phyloP scores from a whole-genome alignment of 2,797 vertebrate genomes.

The Characodon lateralis region DNA sequence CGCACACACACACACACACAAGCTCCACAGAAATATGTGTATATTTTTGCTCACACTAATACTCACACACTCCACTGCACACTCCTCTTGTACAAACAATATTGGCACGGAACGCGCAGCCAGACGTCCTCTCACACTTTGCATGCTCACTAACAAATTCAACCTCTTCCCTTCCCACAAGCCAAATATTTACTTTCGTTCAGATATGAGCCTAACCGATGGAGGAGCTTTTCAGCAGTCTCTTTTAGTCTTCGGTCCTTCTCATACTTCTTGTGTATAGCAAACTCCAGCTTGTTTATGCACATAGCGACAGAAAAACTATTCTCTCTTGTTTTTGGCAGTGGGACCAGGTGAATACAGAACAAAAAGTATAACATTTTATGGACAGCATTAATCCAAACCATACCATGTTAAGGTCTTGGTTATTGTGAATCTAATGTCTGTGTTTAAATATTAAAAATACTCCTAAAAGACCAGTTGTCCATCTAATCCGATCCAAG shows the following conservation, averaged over 20 bases:
- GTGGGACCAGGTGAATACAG: neutral
- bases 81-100: constrained; percentile 40
- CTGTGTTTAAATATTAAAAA: neutral
- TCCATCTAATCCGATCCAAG: neutral
- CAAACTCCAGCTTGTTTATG: constrained; percentile 17
- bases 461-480: neutral
- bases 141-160: constrained; percentile 53
- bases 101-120: constrained; percentile 31
- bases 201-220: constrained; percentile 60
- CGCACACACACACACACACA: neutral
- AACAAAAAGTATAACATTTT: neutral
- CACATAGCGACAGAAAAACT: constrained; percentile 10
- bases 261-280: constrained; percentile 22
- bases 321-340: constrained; percentile 6
- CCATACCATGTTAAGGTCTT: neutral
- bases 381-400: neutral
- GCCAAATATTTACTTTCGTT: constrained; percentile 78
- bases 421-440: neutral
- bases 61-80: constrained; percentile 10
- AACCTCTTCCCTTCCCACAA: constrained; percentile 69
- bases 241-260: constrained; percentile 23
- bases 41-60: constrained; percentile 17
- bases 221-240: constrained; percentile 50
- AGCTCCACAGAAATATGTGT: constrained; percentile 11
- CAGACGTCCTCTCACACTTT: constrained; percentile 30